phyloP scores from a whole-genome alignment of 2,797 vertebrate species.

The Orientallactaga sibirica region DNA sequence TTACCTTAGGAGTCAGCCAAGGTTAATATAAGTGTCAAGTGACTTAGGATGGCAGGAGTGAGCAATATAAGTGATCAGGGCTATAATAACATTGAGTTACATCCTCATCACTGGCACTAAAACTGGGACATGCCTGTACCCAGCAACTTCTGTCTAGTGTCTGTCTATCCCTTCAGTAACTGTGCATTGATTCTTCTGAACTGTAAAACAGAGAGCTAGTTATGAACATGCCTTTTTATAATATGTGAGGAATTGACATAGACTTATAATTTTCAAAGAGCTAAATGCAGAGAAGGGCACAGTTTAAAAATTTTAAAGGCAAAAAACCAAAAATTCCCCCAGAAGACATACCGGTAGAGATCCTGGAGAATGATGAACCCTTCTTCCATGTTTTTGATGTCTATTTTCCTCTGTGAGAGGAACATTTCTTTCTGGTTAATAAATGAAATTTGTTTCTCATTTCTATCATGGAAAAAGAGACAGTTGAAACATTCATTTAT shows the following conservation, averaged over 20 bases:
- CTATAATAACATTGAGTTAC: not conserved
- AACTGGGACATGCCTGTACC: not conserved
- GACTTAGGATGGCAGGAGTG: not conserved
- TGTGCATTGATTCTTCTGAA: not conserved
- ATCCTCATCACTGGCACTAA: not conserved
- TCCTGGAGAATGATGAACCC: constrained; percentile 65
- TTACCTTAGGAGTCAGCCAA: constrained; percentile 20
- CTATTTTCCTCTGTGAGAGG: constrained; percentile 69
- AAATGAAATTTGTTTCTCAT: constrained; percentile 44
- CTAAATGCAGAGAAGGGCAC: constrained; percentile 24
- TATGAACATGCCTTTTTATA: not conserved
- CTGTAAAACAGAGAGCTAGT: constrained; percentile 4
- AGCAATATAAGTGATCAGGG: not conserved
- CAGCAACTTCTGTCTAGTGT: not conserved
- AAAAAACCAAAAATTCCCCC: constrained; percentile 55
- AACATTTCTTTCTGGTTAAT: constrained; percentile 80
- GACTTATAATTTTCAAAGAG: constrained; percentile 28
- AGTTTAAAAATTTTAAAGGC: constrained; percentile 38
- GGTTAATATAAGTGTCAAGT: not conserved
- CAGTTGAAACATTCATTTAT: not conserved
- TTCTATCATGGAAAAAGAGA: constrained; percentile 74
- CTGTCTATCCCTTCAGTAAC: not conserved
- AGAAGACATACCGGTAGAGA: constrained; percentile 69
- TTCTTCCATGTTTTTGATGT: constrained; percentile 82
- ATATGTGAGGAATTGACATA: not conserved